Evolutionary conservation across 2,888 invertebrate species (phyloP).

Genomic region (Mimumesa dahlbomi): DNA sequence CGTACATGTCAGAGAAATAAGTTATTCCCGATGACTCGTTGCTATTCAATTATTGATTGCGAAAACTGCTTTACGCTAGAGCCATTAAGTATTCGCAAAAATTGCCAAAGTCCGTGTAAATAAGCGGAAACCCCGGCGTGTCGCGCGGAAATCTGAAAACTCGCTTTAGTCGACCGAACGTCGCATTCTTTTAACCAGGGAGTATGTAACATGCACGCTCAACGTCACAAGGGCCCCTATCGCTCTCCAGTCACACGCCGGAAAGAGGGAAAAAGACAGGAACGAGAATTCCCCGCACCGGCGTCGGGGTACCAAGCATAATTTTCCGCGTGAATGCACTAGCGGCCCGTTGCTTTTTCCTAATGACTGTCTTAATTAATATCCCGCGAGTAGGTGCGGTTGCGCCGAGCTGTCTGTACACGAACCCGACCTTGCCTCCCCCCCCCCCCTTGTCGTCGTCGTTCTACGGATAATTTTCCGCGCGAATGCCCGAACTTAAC

Average conservation of each 20-base stretch:
- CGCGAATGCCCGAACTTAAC: slow-evolving; percentile 44
- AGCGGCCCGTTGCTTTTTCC: slow-evolving; percentile 50
- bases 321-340: slow-evolving; percentile 48
- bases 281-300: slow-evolving; percentile 19
- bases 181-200: not conserved
- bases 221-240: slow-evolving; percentile 7
- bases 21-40: not conserved
- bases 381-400: slow-evolving; percentile 37
- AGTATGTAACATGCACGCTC: not conserved
- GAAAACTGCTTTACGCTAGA: too few species aligned
- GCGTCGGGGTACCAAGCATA: slow-evolving; percentile 27
- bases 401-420: slow-evolving; percentile 26
- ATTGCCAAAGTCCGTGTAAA: not conserved
- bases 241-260: slow-evolving; percentile 5
- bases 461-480: slow-evolving; percentile 58
- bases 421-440: slow-evolving; percentile 26
- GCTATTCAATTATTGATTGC: too few species aligned
- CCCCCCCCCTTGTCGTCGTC: slow-evolving; percentile 23
- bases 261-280: slow-evolving; percentile 2
- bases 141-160: not conserved
- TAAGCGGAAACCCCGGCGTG: not conserved
- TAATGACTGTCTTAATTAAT: slow-evolving; percentile 61
- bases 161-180: not conserved
- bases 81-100: not conserved
- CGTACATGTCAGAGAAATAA: too few species aligned